These are phyloP conservation scores for Crypturellus tataupa DNA, from an alignment of 2,797 vertebrate genomes.

Conservation along the genomic window DNA sequence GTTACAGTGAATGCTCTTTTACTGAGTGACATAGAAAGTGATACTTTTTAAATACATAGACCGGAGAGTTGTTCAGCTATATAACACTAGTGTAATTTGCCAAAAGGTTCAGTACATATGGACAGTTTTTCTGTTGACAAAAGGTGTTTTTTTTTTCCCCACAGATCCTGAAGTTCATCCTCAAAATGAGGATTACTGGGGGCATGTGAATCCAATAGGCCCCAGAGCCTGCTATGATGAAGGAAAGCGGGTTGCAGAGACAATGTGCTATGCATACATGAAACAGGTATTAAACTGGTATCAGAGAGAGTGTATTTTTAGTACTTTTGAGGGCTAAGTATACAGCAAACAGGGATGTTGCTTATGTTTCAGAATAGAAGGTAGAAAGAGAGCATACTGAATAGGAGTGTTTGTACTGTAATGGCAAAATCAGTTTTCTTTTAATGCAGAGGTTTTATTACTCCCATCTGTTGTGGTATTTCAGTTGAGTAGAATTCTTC, in stretches of 20 bases:
- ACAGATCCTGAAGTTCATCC: constrained; percentile 98
- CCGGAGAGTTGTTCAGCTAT: neutral
- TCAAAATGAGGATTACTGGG: constrained; percentile 98
- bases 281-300: constrained; percentile 89
- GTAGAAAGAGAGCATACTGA: neutral
- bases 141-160: neutral
- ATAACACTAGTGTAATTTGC: neutral
- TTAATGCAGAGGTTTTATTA: neutral
- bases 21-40: neutral
- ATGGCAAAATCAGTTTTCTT: neutral
- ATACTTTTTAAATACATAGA: neutral
- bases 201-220: constrained; percentile 97
- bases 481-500: neutral
- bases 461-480: neutral
- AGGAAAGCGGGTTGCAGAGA: constrained; percentile 97
- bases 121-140: neutral
- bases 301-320: neutral
- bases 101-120: neutral
- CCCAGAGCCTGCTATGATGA: constrained; percentile 98
- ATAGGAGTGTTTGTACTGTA: neutral
- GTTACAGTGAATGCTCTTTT: neutral
- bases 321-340: constrained; percentile 1
- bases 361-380: neutral
- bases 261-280: constrained; percentile 99
- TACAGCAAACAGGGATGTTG: neutral